Conservation (phyloP, 2,888 invertebrate genomes). For the Brachycybe producta region DNA sequence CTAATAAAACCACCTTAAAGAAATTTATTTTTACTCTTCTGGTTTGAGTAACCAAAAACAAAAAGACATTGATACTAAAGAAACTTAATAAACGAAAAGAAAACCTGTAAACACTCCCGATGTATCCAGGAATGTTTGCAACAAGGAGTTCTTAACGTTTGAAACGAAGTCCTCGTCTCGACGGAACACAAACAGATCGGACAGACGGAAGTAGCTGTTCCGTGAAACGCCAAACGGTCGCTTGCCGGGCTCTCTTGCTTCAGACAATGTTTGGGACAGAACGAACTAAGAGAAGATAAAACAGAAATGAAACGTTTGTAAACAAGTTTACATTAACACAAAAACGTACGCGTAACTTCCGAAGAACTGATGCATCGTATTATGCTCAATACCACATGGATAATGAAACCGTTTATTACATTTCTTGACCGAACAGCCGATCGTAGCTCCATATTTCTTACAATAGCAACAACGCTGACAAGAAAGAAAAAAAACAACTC, state of each 20-base stretch:
- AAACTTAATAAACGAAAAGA: no score
- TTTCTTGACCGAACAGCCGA: constrained; percentile 51
- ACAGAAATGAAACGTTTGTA: not conserved
- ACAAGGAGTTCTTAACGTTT: constrained; percentile 57
- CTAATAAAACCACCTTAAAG: no score
- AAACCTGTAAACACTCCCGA: constrained; percentile 52
- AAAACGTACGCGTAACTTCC: constrained; percentile 42
- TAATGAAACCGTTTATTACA: constrained; percentile 61
- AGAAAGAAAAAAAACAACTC: constrained; percentile 15
- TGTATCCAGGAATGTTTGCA: constrained; percentile 68
- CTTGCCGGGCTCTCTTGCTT: constrained; percentile 37
- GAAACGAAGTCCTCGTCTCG: constrained; percentile 29
- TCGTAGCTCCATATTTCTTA: constrained; percentile 48
- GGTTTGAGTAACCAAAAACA: no score
- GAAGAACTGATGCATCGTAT: constrained; percentile 50
- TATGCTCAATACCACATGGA: constrained; percentile 53
- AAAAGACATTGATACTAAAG: no score
- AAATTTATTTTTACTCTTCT: no score
- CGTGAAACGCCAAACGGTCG: constrained; percentile 30
- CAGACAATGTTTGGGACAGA: constrained; percentile 48
- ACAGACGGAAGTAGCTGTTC: constrained; percentile 39
- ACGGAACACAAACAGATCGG: constrained; percentile 55
- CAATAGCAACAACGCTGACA: constrained; percentile 58
- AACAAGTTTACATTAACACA: not conserved
- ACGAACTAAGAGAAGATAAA: constrained; percentile 42